These are phyloP conservation scores for Phanerotoma sp. DNA, from an alignment of 2,888 invertebrate species.

Conservation along the genomic window DNA sequence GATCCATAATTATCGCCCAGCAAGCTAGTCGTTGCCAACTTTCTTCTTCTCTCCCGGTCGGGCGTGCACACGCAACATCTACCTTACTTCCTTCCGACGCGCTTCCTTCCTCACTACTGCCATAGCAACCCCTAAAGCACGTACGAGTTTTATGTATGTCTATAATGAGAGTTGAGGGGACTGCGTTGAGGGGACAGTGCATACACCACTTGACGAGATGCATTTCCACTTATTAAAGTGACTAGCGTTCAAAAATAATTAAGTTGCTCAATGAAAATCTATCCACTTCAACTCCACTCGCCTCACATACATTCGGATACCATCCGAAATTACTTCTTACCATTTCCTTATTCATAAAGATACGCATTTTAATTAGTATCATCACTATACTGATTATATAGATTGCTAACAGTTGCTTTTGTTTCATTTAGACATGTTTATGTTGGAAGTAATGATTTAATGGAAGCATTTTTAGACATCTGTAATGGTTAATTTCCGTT, in stretches of 20 bases:
- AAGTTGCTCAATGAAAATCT: slow-evolving; percentile 2
- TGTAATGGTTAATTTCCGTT: too few species aligned
- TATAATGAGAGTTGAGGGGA: slow-evolving; percentile 12
- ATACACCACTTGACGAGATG: neutral
- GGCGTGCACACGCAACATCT: slow-evolving; percentile 34
- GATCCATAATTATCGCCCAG: slow-evolving; percentile 38
- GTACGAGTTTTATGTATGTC: slow-evolving; percentile 3
- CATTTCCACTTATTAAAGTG: neutral
- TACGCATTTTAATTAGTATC: too few species aligned
- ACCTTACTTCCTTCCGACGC: slow-evolving; percentile 36
- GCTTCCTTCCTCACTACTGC: slow-evolving; percentile 20
- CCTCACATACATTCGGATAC: too few species aligned
- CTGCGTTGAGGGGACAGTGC: slow-evolving; percentile 4
- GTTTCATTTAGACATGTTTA: too few species aligned
- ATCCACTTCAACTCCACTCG: neutral
- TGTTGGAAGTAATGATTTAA: too few species aligned
- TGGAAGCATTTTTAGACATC: too few species aligned
- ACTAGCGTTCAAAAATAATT: slow-evolving; percentile 2
- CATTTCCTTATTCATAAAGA: too few species aligned
- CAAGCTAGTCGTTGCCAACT: slow-evolving; percentile 35
- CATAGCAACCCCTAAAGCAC: slow-evolving; percentile 26
- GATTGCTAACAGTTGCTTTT: too few species aligned
- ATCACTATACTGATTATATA: too few species aligned
- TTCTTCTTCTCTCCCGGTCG: slow-evolving; percentile 26
- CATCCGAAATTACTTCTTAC: too few species aligned